A percentile compares a stretch with the other conserved stretches of the same genome.
phyloP scores from a whole-genome alignment of 2,888 invertebrate species.

The Asteroscopus sphinx region DNA sequence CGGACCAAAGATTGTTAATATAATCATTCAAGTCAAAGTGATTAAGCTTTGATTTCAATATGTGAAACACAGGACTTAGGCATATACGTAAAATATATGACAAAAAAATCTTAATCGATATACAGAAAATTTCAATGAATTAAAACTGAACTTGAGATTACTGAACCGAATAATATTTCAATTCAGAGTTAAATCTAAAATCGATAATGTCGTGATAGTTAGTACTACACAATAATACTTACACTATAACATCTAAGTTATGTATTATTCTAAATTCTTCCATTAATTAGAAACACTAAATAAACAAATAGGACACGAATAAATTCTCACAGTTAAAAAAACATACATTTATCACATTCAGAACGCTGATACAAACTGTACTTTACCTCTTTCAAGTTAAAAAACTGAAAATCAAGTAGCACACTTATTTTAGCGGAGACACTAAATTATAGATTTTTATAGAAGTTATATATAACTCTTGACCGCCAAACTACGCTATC shows the following conservation, averaged over 20 bases:
- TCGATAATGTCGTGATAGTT: slow-evolving; percentile 7
- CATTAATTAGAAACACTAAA: slow-evolving; percentile 35
- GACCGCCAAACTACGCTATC: neutral
- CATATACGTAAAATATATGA: slow-evolving; percentile 9
- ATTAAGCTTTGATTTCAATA: slow-evolving; percentile 13
- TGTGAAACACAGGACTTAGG: slow-evolving; percentile 5
- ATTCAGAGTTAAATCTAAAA: slow-evolving; percentile 15
- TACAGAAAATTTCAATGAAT: slow-evolving; percentile 25
- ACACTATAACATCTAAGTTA: slow-evolving; percentile 34
- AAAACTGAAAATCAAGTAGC: slow-evolving; percentile 31
- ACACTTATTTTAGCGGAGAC: slow-evolving; percentile 15
- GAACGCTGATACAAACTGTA: slow-evolving; percentile 43
- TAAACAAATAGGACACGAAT: slow-evolving; percentile 44
- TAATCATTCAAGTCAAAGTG: slow-evolving; percentile 1
- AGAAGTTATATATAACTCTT: slow-evolving; percentile 4
- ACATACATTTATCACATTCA: slow-evolving; percentile 54
- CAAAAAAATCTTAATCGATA: slow-evolving; percentile 28
- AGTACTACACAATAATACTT: slow-evolving; percentile 44
- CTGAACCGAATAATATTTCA: slow-evolving; percentile 23
- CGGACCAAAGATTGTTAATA: neutral
- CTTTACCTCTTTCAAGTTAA: slow-evolving; percentile 33
- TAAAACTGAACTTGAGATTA: slow-evolving; percentile 39
- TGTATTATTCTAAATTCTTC: slow-evolving; percentile 41
- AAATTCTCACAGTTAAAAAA: slow-evolving; percentile 29
- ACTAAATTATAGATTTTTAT: slow-evolving; percentile 5